Evolutionary conservation across 37 sponge, comb jelly and placozoan genomes (phyloP), one percentile per base, ranked within the genome.

Genomic region (Ianthella basta): DNA sequence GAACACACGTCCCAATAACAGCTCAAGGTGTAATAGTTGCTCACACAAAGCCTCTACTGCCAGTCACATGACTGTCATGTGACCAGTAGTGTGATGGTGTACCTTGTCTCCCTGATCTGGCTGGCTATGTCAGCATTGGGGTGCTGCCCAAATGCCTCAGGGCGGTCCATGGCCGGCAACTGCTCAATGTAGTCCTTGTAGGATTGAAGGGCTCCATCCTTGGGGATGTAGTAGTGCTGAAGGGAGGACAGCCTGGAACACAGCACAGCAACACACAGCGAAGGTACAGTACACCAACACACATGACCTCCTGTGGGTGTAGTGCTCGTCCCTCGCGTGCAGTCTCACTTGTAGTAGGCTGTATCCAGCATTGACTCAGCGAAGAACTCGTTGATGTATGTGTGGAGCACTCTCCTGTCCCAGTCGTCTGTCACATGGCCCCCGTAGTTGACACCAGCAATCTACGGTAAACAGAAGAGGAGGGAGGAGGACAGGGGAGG

Each of bases 141-240:
- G 85, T 99, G 99, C 85, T 99, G 99, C 15, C 99, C 99, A 79
- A 99, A 99, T 0, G 96, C 99, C 60, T 97, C 99, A 54, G 99
- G 99, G 63, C 93, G 93, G 81, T 99, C 99, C 73, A 91, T 89
- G 79, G 61, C 87, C 14, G 99, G 99, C 55, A 99, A 85, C 39
- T 90, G 92, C 60, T 90, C 86, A 68, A 99, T 91, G 82, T 97
- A 95, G 55, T 99, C 99, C 88, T 82, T 89, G 86, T 95, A 95
- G 55, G 86, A 56, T 50, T 91, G 87, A 21, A 97, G 84, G 0
- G 94, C 54, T 18, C 99, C 99, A 83, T 99, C 99, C 82, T 96
- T 99, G 20, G 99, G 99, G 30, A 99, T 91, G 79, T 99, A 99
- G 86, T 99, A 99, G 41, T 92, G 93, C 25, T 89, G 82, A 14